These are phyloP conservation scores for Danio tinwini DNA, from an alignment of 2,797 vertebrate species.

Conservation along the genomic window DNA sequence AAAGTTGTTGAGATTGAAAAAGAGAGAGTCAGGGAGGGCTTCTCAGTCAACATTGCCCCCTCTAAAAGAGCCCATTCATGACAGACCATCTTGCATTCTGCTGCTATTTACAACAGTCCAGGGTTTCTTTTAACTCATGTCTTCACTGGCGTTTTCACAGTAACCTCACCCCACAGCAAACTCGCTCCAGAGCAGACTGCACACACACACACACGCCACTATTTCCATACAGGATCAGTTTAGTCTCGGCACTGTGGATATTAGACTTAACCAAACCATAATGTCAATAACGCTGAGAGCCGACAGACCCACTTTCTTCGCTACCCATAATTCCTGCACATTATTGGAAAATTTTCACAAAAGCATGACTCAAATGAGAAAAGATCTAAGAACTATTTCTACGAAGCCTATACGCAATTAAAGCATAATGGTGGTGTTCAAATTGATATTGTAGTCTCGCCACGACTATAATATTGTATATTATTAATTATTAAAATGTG, in stretches of 20 bases:
- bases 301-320: conserved; percentile 59
- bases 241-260: conserved; percentile 37
- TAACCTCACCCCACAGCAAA: conserved; percentile 42
- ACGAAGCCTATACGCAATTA: not conserved
- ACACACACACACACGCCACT: conserved; percentile 13
- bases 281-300: conserved; percentile 40
- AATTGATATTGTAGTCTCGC: not conserved
- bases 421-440: conserved; percentile 6
- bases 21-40: conserved; percentile 1
- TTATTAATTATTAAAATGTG: not conserved
- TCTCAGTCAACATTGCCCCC: conserved; percentile 51
- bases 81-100: conserved; percentile 56
- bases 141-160: conserved; percentile 40
- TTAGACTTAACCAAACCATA: conserved; percentile 44
- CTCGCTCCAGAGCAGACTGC: conserved; percentile 7
- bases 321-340: conserved; percentile 58
- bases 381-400: not conserved
- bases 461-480: not conserved
- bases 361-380: conserved; percentile 21
- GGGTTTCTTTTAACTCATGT: conserved; percentile 38
- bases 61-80: conserved; percentile 60
- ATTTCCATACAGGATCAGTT: conserved; percentile 44
- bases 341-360: conserved; percentile 44
- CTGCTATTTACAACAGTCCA: conserved; percentile 58
- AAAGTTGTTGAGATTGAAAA: conserved; percentile 2